These are phyloP conservation scores for Aphelinus atriplicis DNA, from an alignment of 1,140 invertebrate species.

Conservation along the genomic window DNA sequence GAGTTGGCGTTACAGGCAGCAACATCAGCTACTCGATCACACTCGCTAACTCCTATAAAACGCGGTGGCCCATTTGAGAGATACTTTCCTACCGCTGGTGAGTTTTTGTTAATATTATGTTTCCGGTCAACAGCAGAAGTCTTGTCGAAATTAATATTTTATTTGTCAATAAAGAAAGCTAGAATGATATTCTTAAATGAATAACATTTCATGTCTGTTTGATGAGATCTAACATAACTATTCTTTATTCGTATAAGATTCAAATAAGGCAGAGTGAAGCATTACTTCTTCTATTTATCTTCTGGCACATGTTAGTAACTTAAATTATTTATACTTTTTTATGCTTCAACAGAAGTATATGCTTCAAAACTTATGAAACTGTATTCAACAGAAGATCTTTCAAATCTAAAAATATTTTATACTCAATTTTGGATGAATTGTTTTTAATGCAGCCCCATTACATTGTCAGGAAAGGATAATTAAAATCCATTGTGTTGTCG, in stretches of 20 bases:
- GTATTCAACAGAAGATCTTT: too few relatives aligned
- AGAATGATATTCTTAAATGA: background rate
- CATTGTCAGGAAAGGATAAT: constrained; percentile 49
- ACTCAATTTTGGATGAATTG: constrained; percentile 35
- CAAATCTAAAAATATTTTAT: too few relatives aligned
- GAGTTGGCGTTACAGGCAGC: constrained; percentile 76
- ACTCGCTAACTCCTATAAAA: constrained; percentile 79
- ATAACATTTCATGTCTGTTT: constrained; percentile 1
- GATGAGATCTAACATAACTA: background rate
- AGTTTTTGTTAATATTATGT: constrained; percentile 65
- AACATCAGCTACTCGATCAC: constrained; percentile 74
- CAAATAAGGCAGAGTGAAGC: background rate
- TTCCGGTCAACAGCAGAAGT: constrained; percentile 46
- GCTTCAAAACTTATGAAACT: background rate
- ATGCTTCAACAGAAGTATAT: constrained; percentile 6
- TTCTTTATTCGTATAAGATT: background rate
- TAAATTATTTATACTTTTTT: constrained; percentile 8
- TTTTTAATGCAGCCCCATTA: constrained; percentile 44
- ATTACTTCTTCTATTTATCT: background rate
- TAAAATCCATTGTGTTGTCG: constrained; percentile 51
- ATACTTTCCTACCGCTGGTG: constrained; percentile 84
- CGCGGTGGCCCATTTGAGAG: constrained; percentile 77
- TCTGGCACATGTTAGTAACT: background rate
- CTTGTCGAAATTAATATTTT: background rate
- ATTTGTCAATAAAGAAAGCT: constrained; percentile 9